Conservation (phyloP, 2,888 invertebrate species). For the Drosophila setosimentum region DNA sequence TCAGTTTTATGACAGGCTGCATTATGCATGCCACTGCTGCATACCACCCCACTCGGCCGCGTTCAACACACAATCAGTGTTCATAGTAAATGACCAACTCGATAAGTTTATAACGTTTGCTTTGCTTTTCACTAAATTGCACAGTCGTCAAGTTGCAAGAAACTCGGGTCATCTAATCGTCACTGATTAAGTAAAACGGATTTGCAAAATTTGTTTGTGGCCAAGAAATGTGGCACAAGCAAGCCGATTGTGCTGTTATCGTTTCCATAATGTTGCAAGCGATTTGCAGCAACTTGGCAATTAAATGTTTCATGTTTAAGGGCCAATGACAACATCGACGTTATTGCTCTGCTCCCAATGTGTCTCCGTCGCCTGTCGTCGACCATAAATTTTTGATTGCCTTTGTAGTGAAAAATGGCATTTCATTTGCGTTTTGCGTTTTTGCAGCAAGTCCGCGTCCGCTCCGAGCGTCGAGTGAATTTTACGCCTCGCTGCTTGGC, state of each 20-base stretch:
- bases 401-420: conserved; percentile 66
- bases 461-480: conserved; percentile 68
- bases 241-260: conserved; percentile 7
- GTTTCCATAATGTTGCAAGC: conserved; percentile 32
- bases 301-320: conserved; percentile 65
- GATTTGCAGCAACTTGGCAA: conserved; percentile 59
- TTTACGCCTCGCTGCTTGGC: conserved; percentile 75
- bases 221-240: conserved; percentile 30
- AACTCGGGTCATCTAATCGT: conserved; percentile 35
- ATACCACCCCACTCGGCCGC: not conserved
- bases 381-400: conserved; percentile 75
- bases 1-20: conserved; percentile 67
- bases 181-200: conserved; percentile 39
- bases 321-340: conserved; percentile 22
- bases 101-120: conserved; percentile 12
- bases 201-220: conserved; percentile 46
- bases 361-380: conserved; percentile 61
- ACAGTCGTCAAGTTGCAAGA: conserved; percentile 1
- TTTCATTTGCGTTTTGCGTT: conserved; percentile 70
- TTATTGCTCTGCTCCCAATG: conserved; percentile 28
- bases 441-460: conserved; percentile 37
- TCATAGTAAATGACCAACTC: conserved; percentile 6
- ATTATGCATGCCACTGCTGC: conserved; percentile 25
- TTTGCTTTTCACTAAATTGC: not conserved
- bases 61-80: not conserved